Conservation (phyloP, 1,140 invertebrate species). For the Drosophila albomicans region DNA sequence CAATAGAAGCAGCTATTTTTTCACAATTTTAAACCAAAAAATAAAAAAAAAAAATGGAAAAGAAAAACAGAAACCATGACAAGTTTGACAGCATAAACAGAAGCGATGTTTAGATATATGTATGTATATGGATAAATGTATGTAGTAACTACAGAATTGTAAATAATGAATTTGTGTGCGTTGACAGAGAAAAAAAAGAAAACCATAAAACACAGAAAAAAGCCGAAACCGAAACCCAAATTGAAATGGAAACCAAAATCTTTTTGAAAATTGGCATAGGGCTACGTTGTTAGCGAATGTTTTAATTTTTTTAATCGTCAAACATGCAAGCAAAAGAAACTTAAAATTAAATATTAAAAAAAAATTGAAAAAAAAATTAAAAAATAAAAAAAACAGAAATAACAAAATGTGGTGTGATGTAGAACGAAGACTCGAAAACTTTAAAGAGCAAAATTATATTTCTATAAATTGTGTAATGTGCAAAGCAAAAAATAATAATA, state of each 20-base stretch:
- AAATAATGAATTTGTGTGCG: conserved; percentile 75
- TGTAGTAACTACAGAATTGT: conserved; percentile 58
- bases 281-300: conserved; percentile 51
- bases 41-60: conserved; percentile 33
- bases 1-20: conserved; percentile 84
- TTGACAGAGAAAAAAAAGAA: conserved; percentile 39
- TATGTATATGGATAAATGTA: conserved; percentile 38
- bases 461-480: conserved; percentile 63
- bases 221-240: conserved; percentile 2
- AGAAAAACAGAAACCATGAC: conserved; percentile 10
- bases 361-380: neutral
- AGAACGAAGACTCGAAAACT: conserved; percentile 73
- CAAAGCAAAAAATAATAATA: conserved; percentile 16
- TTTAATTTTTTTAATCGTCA: conserved; percentile 70
- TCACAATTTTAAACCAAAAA: conserved; percentile 78
- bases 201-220: neutral
- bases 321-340: conserved; percentile 8
- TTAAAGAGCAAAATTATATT: conserved; percentile 68
- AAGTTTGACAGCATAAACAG: conserved; percentile 29
- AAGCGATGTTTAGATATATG: conserved; percentile 31
- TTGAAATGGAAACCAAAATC: neutral
- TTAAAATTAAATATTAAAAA: conserved; percentile 6
- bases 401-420: conserved; percentile 63
- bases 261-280: conserved; percentile 50
- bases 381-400: conserved; percentile 33